These are phyloP conservation scores for Hypsibius dujardini DNA, from an alignment of 1,140 invertebrate species.

Conservation along the genomic window DNA sequence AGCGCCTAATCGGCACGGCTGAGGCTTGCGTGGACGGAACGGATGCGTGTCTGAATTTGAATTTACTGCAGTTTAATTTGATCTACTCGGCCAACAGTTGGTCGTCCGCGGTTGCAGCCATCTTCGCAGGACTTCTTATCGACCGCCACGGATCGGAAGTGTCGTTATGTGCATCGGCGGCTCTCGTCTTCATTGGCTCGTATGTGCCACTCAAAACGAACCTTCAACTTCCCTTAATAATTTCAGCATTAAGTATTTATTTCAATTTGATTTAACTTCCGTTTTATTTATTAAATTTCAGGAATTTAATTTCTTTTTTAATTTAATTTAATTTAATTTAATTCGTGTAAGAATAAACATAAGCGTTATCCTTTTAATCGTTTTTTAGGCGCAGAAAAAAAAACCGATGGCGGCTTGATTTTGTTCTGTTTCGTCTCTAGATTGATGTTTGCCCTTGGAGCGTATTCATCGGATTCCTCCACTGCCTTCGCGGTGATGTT, in stretches of 20 bases:
- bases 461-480: neutral
- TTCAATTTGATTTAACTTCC: no score
- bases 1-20: constrained; percentile 3
- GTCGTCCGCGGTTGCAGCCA: neutral
- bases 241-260: neutral
- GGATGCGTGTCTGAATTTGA: neutral
- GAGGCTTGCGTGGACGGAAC: neutral
- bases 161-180: neutral
- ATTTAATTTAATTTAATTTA: no score
- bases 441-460: neutral
- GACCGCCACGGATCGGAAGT: neutral
- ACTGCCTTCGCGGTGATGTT: neutral
- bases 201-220: constrained; percentile 1
- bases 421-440: neutral
- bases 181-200: neutral
- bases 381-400: no score
- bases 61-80: neutral
- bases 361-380: no score
- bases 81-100: neutral
- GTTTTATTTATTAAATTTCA: no score
- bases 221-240: neutral
- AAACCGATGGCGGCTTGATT: no score
- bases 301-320: no score
- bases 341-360: no score
- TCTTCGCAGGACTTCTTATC: neutral